A percentile compares a stretch with the other conserved stretches of the same genome.
These are phyloP conservation scores for Albula glossodonta DNA, from an alignment of 2,113 vertebrate species.

Conservation along the genomic window DNA sequence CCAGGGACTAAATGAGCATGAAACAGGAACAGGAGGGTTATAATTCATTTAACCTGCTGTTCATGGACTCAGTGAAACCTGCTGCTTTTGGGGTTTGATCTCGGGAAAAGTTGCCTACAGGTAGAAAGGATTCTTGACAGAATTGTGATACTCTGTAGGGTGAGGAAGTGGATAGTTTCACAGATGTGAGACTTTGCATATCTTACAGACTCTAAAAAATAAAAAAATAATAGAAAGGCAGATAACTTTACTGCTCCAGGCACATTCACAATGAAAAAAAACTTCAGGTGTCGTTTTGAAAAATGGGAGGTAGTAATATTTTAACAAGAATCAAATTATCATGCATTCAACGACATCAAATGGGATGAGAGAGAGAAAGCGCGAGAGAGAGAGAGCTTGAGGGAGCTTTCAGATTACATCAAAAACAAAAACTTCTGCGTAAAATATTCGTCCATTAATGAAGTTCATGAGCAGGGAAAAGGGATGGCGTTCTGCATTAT, in stretches of 20 bases:
- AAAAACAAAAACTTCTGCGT: background rate
- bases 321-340: background rate
- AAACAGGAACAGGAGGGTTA: background rate
- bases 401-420: background rate
- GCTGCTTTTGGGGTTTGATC: background rate
- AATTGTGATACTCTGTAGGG: too few species aligned
- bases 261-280: background rate
- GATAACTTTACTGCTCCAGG: background rate
- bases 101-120: background rate
- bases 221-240: background rate
- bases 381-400: background rate
- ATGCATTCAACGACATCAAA: background rate
- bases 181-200: background rate
- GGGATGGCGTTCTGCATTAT: background rate
- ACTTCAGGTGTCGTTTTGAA: background rate
- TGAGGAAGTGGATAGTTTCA: too few species aligned
- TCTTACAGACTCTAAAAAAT: too few species aligned
- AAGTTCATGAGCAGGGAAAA: background rate
- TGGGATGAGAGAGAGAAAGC: background rate
- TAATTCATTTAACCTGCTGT: background rate
- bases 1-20: background rate
- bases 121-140: background rate
- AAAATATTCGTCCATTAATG: background rate
- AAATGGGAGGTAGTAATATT: background rate
- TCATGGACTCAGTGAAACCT: background rate